phyloP scores from a whole-genome alignment of 2,888 invertebrate genomes.

The Thelaira solivaga region DNA sequence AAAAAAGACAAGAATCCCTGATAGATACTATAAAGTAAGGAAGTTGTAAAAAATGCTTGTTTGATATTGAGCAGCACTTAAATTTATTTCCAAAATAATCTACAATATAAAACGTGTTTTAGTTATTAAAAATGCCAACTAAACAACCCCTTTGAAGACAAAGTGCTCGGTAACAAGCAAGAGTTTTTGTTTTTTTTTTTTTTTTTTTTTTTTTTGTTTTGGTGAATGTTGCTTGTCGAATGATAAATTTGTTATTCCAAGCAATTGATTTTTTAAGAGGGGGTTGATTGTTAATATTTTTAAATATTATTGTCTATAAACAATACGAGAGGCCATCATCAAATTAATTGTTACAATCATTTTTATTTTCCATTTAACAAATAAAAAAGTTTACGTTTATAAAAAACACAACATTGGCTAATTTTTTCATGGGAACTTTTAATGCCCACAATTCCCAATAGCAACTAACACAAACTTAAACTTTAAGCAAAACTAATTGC shows the following conservation, averaged over 20 bases:
- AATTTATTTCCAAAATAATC: background rate
- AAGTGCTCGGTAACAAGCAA: slow-evolving; percentile 5
- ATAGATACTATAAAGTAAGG: background rate
- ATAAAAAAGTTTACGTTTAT: background rate
- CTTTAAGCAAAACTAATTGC: slow-evolving; percentile 42
- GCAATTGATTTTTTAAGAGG: slow-evolving; percentile 70
- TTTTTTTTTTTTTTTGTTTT: background rate
- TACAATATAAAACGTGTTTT: slow-evolving; percentile 46
- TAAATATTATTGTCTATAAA: slow-evolving; percentile 3
- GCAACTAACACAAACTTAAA: slow-evolving; percentile 23
- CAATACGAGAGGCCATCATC: slow-evolving; percentile 3
- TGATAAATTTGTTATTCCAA: slow-evolving; percentile 72
- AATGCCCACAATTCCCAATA: slow-evolving; percentile 30
- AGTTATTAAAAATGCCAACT: slow-evolving; percentile 47
- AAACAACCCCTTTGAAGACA: slow-evolving; percentile 51
- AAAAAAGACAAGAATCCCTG: background rate
- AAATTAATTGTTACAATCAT: slow-evolving; percentile 69
- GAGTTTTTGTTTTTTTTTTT: slow-evolving; percentile 15
- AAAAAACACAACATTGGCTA: slow-evolving; percentile 13
- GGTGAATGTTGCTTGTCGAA: slow-evolving; percentile 52
- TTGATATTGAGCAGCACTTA: slow-evolving; percentile 1
- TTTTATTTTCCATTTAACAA: slow-evolving; percentile 70
- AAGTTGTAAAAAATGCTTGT: background rate
- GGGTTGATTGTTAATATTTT: slow-evolving; percentile 66
- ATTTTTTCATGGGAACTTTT: slow-evolving; percentile 52